These are phyloP conservation scores for Tangara arthus DNA, from an alignment of 2,797 vertebrate genomes.

Conservation along the genomic window DNA sequence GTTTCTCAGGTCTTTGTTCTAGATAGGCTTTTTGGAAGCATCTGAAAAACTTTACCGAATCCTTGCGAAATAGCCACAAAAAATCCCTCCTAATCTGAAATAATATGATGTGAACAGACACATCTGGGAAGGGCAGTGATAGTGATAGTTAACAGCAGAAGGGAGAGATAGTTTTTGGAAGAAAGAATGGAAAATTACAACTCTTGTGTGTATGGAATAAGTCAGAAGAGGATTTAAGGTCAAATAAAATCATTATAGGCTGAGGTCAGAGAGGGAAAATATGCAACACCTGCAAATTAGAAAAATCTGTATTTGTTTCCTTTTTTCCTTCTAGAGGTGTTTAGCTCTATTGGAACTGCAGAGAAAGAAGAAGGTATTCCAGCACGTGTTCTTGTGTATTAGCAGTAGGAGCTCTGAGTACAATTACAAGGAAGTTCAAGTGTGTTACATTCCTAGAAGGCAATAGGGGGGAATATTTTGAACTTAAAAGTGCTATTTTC, in stretches of 20 bases:
- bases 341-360: background rate
- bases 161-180: background rate
- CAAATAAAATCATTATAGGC: background rate
- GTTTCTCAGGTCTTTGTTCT: background rate
- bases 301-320: background rate
- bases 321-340: background rate
- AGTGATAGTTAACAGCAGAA: background rate
- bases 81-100: background rate
- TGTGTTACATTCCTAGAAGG: background rate
- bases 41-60: background rate
- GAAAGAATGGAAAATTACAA: background rate
- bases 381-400: accelerated
- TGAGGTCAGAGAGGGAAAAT: background rate
- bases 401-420: background rate
- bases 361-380: background rate
- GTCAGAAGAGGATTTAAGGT: background rate
- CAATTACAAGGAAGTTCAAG: background rate
- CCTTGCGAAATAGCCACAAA: background rate
- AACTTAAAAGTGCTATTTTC: background rate
- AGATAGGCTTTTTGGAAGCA: background rate
- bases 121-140: background rate
- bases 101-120: background rate
- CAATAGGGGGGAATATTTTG: background rate
- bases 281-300: background rate
- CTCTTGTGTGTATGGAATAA: background rate